Percentiles rank a stretch among this genome's conserved stretches.
Conservation (phyloP, 2,888 invertebrate genomes). For the Eupithecia pulchellata region DNA sequence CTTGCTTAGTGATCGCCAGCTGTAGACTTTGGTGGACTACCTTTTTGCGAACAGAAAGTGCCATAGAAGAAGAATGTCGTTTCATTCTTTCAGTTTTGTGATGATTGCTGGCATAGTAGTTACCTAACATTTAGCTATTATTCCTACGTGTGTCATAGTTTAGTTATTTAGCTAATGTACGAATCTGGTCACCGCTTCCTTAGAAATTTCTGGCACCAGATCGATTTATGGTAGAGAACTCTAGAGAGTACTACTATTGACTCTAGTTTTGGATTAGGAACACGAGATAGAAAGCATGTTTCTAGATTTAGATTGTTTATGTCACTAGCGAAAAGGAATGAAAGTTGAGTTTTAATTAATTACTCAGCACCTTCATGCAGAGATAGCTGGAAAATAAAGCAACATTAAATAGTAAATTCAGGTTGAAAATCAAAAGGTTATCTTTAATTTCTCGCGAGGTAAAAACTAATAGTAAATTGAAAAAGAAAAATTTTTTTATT, state of each 20-base stretch:
- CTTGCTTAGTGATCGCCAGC: too few relatives aligned
- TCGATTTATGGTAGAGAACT: constrained; percentile 30
- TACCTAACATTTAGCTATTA: too few relatives aligned
- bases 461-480: background rate
- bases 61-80: too few relatives aligned
- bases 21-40: too few relatives aligned
- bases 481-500: too few relatives aligned
- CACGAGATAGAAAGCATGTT: constrained; percentile 32
- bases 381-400: background rate
- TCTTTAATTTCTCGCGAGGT: background rate
- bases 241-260: constrained; percentile 10
- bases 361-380: background rate
- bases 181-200: background rate
- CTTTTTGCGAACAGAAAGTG: too few relatives aligned
- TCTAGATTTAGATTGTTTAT: constrained; percentile 23
- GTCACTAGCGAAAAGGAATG: constrained; percentile 3
- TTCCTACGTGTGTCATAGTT: too few relatives aligned
- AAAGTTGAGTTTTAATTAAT: background rate
- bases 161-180: background rate
- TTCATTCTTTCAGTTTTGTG: too few relatives aligned
- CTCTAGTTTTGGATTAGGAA: constrained; percentile 31
- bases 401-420: background rate
- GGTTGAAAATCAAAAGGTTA: background rate
- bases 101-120: too few relatives aligned
- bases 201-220: constrained; percentile 1